Percentiles rank a stretch among this genome's conserved stretches.
These are phyloP conservation scores for Apistogramma diplotaenia DNA, from an alignment of 2,113 vertebrate genomes.

Conservation along the genomic window DNA sequence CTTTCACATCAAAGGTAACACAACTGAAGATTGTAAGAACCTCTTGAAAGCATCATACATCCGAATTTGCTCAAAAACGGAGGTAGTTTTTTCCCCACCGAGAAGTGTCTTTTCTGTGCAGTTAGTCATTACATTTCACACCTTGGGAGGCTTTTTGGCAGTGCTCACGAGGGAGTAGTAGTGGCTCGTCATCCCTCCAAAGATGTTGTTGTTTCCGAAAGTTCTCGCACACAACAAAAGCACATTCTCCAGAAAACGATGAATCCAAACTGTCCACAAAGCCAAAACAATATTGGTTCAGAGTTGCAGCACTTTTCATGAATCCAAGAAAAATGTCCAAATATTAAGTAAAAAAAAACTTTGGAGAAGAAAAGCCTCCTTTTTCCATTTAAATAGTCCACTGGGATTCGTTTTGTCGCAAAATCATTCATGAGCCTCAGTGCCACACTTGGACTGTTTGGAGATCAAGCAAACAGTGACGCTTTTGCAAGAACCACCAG, in stretches of 20 bases:
- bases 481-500: slow-evolving; percentile 64
- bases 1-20: slow-evolving; percentile 24
- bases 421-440: slow-evolving; percentile 32
- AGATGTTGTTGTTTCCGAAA: slow-evolving; percentile 10
- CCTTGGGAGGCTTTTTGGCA: background rate
- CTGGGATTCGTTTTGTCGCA: slow-evolving; percentile 15
- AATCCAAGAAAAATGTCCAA: slow-evolving; percentile 16
- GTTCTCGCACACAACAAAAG: background rate
- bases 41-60: slow-evolving; percentile 16
- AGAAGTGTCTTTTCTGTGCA: background rate
- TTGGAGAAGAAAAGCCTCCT: background rate
- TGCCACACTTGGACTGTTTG: slow-evolving; percentile 49
- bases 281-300: slow-evolving; percentile 9
- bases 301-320: slow-evolving; percentile 13
- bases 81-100: background rate
- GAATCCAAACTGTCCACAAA: slow-evolving; percentile 35
- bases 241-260: slow-evolving; percentile 42
- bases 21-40: background rate
- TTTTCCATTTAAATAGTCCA: slow-evolving; percentile 43
- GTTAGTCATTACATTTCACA: slow-evolving; percentile 46
- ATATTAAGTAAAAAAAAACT: slow-evolving; percentile 22
- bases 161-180: slow-evolving; percentile 15
- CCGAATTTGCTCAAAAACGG: background rate
- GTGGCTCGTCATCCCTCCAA: slow-evolving; percentile 28
- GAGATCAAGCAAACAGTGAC: slow-evolving; percentile 68